These are phyloP conservation scores for Plebejus anna DNA, from an alignment of 2,888 invertebrate species.

Conservation along the genomic window DNA sequence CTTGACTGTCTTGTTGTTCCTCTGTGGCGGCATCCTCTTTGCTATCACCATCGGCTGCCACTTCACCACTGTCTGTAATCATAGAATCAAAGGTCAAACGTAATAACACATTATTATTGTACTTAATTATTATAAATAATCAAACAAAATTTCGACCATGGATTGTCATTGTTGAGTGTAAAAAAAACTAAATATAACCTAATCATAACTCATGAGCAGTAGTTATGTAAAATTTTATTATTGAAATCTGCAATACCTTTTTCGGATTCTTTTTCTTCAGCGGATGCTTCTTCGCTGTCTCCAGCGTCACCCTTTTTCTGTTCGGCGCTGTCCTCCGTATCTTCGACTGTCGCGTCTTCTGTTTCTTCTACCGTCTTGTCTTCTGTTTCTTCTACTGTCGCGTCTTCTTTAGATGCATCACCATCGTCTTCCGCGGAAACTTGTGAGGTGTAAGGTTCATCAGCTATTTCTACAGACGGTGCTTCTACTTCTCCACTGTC, in stretches of 20 bases:
- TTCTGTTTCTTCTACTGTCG: constrained; percentile 46
- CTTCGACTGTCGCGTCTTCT: not conserved
- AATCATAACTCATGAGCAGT: not conserved
- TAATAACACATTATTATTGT: not conserved
- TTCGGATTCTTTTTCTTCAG: constrained; percentile 71
- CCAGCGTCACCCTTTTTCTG: constrained; percentile 53
- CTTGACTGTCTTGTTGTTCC: constrained; percentile 45
- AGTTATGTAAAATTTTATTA: not conserved
- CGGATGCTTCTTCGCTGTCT: constrained; percentile 62
- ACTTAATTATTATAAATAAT: too few species aligned
- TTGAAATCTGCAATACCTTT: constrained; percentile 49
- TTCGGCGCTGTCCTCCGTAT: constrained; percentile 55
- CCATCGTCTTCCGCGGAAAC: constrained; percentile 70
- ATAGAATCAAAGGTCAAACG: constrained; percentile 14
- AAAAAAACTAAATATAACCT: not conserved
- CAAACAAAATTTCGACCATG: too few species aligned
- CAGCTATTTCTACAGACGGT: constrained; percentile 70
- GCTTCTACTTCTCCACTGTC: constrained; percentile 51
- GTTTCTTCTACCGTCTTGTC: not conserved
- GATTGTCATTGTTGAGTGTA: too few species aligned
- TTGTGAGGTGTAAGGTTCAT: constrained; percentile 71
- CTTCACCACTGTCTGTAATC: constrained; percentile 64
- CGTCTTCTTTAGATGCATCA: constrained; percentile 62
- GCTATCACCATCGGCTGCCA: constrained; percentile 54
- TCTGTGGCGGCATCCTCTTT: constrained; percentile 51